Evolutionary conservation across 2,113 vertebrate species (phyloP).

Genomic region (Ochotona princeps): DNA sequence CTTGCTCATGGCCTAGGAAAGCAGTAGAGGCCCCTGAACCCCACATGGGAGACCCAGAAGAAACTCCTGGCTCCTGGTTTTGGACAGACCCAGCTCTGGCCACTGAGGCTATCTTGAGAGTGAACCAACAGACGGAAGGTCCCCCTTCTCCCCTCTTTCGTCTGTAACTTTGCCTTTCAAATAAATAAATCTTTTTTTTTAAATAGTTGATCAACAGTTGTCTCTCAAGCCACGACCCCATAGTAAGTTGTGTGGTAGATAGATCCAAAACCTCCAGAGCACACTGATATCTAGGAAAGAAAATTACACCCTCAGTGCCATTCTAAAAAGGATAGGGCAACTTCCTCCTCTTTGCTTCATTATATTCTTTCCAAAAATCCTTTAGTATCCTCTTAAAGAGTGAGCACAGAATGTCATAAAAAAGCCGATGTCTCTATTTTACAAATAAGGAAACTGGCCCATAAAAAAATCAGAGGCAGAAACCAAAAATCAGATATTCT

Average conservation of each 20-base stretch:
- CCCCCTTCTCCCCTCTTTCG: no score
- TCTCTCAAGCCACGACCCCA: conserved; percentile 49
- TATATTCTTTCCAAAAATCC: conserved; percentile 13
- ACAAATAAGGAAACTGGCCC: not conserved
- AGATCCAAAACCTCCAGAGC: not conserved
- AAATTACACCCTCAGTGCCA: not conserved
- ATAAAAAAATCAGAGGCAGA: conserved; percentile 30
- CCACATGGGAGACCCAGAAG: no score
- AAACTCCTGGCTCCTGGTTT: no score
- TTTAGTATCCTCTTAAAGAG: conserved; percentile 48
- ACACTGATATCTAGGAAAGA: not conserved
- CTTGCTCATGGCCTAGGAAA: no score
- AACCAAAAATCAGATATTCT: conserved; percentile 26
- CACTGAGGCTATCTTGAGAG: no score
- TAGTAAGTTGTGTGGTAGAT: not conserved
- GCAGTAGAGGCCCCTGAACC: no score
- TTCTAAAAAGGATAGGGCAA: conserved; percentile 11
- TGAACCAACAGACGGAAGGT: no score
- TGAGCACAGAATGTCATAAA: conserved; percentile 33
- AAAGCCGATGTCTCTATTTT: conserved; percentile 49
- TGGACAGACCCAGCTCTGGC: no score
- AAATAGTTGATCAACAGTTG: conserved; percentile 41
- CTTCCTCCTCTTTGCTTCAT: conserved; percentile 8
- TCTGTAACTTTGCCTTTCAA: no score
- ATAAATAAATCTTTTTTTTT: no score